These are phyloP conservation scores for Teleogryllus occipitalis DNA, from an alignment of 1,140 invertebrate species.

Conservation along the genomic window DNA sequence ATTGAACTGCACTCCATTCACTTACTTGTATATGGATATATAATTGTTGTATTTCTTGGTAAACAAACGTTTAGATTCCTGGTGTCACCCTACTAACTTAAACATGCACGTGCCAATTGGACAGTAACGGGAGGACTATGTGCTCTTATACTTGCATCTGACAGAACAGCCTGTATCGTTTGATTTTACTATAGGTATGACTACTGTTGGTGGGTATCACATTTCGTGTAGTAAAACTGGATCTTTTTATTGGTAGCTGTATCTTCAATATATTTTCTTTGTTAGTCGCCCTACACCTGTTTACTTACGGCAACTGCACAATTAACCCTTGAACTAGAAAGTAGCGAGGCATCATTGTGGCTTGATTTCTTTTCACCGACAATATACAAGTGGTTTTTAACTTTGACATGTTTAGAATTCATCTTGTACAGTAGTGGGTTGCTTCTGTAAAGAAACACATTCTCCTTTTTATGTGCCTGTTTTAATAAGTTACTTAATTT, in stretches of 20 bases:
- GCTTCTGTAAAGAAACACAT: background rate
- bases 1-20: background rate
- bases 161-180: background rate
- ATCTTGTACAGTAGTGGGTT: conserved; percentile 1
- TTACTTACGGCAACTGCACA: conserved; percentile 1
- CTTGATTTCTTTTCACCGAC: background rate
- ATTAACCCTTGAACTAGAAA: conserved; percentile 1
- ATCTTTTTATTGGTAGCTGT: background rate
- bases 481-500: conserved; percentile 3
- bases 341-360: background rate
- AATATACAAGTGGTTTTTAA: background rate
- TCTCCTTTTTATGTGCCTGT: background rate
- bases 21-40: background rate
- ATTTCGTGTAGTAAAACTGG: background rate
- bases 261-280: conserved; percentile 2
- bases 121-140: background rate
- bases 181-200: background rate
- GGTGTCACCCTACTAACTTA: background rate
- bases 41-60: background rate
- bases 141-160: background rate
- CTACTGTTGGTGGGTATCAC: background rate
- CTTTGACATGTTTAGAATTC: conserved; percentile 5
- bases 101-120: background rate
- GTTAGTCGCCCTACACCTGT: background rate
- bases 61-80: background rate